These are phyloP conservation scores for Pandemis cinnamomeana DNA, from an alignment of 2,888 invertebrate genomes.

Conservation along the genomic window DNA sequence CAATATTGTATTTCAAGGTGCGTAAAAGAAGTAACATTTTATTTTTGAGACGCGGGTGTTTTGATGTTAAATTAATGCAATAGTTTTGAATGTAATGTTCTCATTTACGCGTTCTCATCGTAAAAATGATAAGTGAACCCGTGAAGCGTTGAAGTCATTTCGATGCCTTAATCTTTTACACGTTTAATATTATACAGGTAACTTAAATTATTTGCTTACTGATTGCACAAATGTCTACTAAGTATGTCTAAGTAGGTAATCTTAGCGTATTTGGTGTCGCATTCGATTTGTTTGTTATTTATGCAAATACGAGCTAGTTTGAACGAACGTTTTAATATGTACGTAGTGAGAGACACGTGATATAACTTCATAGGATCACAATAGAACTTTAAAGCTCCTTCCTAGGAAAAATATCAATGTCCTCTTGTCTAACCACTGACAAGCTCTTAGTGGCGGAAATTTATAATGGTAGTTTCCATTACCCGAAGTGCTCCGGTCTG, in stretches of 20 bases:
- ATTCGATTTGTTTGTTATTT: no score
- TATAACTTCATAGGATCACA: background rate
- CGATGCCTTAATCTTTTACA: no score
- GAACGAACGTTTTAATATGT: background rate
- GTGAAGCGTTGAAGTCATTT: no score
- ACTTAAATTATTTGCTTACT: no score
- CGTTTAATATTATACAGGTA: no score
- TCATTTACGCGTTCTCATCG: background rate
- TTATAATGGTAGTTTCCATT: conserved; percentile 80
- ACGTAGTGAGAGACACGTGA: background rate
- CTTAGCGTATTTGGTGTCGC: no score
- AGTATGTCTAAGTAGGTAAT: no score
- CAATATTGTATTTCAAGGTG: background rate
- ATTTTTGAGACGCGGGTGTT: background rate
- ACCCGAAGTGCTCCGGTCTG: conserved; percentile 67
- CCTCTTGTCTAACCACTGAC: conserved; percentile 61
- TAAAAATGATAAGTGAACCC: no score
- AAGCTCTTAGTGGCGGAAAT: conserved; percentile 76
- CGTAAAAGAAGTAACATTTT: background rate
- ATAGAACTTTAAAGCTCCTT: conserved; percentile 23
- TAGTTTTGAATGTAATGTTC: background rate
- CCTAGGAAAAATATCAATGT: conserved; percentile 68
- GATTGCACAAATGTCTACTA: no score
- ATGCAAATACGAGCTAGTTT: background rate
- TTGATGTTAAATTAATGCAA: background rate